Conservation (phyloP, 2,797 vertebrate genomes). For the Prunella strophiata region DNA sequence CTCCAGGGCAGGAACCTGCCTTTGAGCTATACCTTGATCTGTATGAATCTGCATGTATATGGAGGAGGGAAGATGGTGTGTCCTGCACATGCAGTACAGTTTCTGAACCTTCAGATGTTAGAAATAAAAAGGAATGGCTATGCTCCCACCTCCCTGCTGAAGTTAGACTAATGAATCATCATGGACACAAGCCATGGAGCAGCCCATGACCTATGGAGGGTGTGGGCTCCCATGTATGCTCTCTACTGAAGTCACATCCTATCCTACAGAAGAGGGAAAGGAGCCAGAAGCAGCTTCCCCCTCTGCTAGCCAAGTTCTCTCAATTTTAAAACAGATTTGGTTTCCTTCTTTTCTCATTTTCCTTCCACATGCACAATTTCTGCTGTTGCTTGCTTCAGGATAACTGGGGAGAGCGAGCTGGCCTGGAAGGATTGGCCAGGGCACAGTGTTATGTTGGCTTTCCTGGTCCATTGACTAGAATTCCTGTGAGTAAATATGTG, state of each 20-base stretch:
- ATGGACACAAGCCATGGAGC: not conserved
- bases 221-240: rapidly evolving
- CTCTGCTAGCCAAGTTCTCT: not conserved
- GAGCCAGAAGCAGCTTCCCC: not conserved
- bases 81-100: not conserved
- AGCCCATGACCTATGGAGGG: rapidly evolving
- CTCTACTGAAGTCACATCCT: rapidly evolving
- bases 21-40: not conserved
- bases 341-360: not conserved
- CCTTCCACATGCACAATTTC: not conserved
- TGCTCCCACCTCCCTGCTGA: not conserved
- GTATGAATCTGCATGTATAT: not conserved
- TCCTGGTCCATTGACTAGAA: not conserved
- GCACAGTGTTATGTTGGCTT: not conserved
- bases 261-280: not conserved
- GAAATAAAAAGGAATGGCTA: not conserved
- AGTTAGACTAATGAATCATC: not conserved
- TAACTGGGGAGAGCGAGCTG: rapidly evolving
- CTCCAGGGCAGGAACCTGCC: not conserved
- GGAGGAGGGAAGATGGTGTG: not conserved
- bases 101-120: not conserved
- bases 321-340: not conserved
- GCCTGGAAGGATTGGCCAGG: not conserved
- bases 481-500: not conserved
- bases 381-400: not conserved